Conservation (phyloP, 37 sponge, comb jelly and placozoan species). For the Eunapius fragilis region DNA sequence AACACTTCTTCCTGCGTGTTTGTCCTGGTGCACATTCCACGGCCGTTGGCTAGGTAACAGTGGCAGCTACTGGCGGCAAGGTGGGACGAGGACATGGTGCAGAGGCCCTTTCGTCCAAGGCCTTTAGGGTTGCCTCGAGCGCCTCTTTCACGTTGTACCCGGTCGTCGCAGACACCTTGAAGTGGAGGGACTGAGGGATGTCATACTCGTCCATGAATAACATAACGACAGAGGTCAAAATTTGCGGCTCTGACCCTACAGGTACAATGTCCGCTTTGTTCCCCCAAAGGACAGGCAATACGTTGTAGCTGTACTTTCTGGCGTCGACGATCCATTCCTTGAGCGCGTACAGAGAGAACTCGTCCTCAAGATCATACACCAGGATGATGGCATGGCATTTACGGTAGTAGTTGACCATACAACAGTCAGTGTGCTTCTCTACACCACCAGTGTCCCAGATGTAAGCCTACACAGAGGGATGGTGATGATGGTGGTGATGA, state of each 20-base stretch:
- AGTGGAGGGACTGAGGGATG: conserved; percentile 7
- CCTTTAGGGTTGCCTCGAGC: background rate
- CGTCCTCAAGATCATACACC: conserved; percentile 10
- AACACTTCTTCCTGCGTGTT: no score
- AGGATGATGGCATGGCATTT: conserved; percentile 20
- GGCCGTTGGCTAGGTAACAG: no score
- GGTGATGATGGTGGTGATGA: no score
- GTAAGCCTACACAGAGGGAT: background rate
- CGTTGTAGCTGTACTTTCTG: background rate
- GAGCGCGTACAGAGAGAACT: background rate
- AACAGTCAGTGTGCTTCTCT: conserved; percentile 1
- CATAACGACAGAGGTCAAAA: background rate
- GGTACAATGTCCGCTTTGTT: conserved; percentile 2
- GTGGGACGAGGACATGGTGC: background rate
- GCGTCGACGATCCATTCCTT: conserved; percentile 13
- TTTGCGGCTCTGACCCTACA: background rate
- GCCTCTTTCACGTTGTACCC: background rate
- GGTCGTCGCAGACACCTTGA: conserved; percentile 5
- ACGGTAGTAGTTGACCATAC: conserved; percentile 6
- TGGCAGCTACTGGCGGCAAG: no score
- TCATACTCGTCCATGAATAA: conserved; percentile 7
- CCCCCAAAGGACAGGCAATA: conserved; percentile 2
- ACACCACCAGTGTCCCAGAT: conserved; percentile 25
- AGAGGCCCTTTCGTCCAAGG: background rate
- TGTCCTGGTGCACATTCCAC: no score